Evolutionary conservation across 2,113 vertebrate species (phyloP).

Genomic region (Stomatorhinus ivindoensis): DNA sequence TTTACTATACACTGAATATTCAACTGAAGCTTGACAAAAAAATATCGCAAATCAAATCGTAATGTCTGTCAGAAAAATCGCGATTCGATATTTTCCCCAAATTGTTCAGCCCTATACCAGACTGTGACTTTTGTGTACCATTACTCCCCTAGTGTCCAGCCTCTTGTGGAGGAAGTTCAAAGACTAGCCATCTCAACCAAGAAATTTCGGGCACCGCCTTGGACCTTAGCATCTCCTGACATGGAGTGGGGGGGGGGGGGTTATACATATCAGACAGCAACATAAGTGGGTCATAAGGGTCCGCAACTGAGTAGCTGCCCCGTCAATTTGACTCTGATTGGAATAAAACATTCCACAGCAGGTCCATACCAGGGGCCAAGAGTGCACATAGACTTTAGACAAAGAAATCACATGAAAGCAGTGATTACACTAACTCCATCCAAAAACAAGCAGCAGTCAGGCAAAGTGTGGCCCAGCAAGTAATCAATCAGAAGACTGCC

Average conservation of each 20-base stretch:
- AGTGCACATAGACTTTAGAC: neutral
- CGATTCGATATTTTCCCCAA: too few species aligned
- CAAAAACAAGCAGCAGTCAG: neutral
- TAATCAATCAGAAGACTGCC: neutral
- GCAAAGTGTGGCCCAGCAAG: neutral
- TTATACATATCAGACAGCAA: neutral
- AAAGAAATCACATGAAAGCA: neutral
- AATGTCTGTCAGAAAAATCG: too few species aligned
- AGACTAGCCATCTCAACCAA: neutral
- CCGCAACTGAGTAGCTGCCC: neutral
- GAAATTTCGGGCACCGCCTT: neutral
- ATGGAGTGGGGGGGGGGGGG: neutral
- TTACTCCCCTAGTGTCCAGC: neutral
- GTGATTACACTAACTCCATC: neutral
- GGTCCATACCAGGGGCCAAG: neutral
- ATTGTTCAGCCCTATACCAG: too few species aligned
- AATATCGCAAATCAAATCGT: too few species aligned
- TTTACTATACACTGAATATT: too few species aligned
- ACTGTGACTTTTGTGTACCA: too few species aligned
- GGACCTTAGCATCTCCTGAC: neutral
- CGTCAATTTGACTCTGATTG: neutral
- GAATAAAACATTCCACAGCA: neutral
- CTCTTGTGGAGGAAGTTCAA: neutral
- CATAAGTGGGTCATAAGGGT: neutral
- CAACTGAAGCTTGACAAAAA: too few species aligned